These are phyloP conservation scores for Colossoma macropomum DNA, from an alignment of 2,113 vertebrate genomes.

Conservation along the genomic window DNA sequence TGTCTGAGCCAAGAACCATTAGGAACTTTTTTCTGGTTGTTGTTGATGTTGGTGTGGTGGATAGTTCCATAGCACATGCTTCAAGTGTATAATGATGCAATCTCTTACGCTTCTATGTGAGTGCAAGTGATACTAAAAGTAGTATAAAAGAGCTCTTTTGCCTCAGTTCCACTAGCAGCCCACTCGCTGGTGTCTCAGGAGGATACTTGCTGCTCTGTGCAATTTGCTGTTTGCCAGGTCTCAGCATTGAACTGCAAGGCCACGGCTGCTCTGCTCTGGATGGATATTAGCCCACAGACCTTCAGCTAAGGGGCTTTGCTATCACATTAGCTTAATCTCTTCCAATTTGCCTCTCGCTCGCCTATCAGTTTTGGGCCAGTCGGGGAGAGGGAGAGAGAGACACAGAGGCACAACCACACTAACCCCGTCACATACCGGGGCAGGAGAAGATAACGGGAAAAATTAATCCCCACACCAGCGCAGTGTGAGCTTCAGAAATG, in stretches of 20 bases:
- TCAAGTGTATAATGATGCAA: not conserved
- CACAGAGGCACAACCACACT: constrained; percentile 57
- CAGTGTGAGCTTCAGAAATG: constrained; percentile 43
- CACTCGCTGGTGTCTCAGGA: constrained; percentile 7
- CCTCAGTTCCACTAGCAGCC: constrained; percentile 3
- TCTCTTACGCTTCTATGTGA: constrained; percentile 15
- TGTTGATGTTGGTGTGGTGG: not conserved
- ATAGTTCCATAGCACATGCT: not conserved
- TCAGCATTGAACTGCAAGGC: constrained; percentile 67
- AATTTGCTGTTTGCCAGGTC: constrained; percentile 68
- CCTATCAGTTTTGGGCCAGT: constrained; percentile 70
- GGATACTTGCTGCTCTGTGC: constrained; percentile 55
- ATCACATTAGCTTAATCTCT: constrained; percentile 78
- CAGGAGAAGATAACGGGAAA: constrained; percentile 68
- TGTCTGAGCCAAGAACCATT: not conserved
- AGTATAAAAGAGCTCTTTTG: constrained; percentile 10
- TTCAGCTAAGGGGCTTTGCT: constrained; percentile 68
- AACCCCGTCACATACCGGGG: constrained; percentile 58
- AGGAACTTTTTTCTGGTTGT: not conserved
- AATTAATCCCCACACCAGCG: constrained; percentile 70
- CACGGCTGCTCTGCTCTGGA: constrained; percentile 66
- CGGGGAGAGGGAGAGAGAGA: constrained; percentile 57
- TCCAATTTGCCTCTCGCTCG: constrained; percentile 63
- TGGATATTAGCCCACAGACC: constrained; percentile 67
- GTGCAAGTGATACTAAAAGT: constrained; percentile 23